Evolutionary conservation across 2,888 invertebrate species (phyloP), one percentile per base, ranked within the genome.

Genomic region (Glyphotaelius pellucidus): DNA sequence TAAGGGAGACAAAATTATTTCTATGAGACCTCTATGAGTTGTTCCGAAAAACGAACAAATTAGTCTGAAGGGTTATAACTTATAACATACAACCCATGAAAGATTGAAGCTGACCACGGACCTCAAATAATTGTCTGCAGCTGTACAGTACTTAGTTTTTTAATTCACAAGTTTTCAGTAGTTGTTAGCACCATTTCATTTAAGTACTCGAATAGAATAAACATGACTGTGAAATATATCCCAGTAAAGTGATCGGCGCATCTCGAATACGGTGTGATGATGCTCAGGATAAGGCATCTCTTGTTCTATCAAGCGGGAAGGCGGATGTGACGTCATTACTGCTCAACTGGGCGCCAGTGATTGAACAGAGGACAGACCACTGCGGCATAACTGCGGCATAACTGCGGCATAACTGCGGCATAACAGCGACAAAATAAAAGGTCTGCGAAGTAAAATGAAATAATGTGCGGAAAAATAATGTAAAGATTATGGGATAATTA

Each of bases 261-360:
- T 35, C 9, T 25, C 25, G n/a, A 9, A 67, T n/a, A 25, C n/a
- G 67, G 7, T n/a, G 67, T 67, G 25, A 25, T 67, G 67, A 67
- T 67, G 67, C n/a, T 9, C 9, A 83, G 25, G 83, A 83, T 83
- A 83, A 35, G 83, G 35, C 83, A 5, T 19, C 83, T 83, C 32
- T 83, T 83, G 83, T 83, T 38, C 83, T 19, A 32, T 15, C 32
- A 9, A 25, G 35, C 83, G 35, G 35, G 35, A 83, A 83, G 35
- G 35, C 83, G 83, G 83, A 83, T 32, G 7, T 83, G 83, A 83
- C 83, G 83, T 83, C 83, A 83, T 14, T 4, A 25, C 67, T 19
- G 2, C 67, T 19, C 19, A 67, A 67, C 67, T 67, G 67, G 9
- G 67, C 67, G 67, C n/a, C 67, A 67, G 67, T 67, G 67, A 67